These are phyloP conservation scores for Sandelia bainsii DNA, from an alignment of 2,797 vertebrate species.

Conservation along the genomic window DNA sequence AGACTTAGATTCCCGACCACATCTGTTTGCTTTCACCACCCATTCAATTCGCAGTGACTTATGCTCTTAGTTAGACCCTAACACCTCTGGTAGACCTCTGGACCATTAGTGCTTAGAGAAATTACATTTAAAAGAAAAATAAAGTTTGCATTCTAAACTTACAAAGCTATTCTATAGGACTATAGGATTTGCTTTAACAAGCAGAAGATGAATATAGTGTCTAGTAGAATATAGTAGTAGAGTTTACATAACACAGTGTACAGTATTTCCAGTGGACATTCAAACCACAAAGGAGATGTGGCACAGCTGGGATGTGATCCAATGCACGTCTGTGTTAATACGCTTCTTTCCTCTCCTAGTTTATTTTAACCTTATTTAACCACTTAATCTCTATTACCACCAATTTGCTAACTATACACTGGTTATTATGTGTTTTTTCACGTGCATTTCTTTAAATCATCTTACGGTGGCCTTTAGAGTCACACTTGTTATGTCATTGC, in stretches of 20 bases:
- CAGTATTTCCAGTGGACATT: background rate
- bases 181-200: background rate
- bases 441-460: background rate
- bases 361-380: slow-evolving; percentile 3
- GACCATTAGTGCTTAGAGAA: slow-evolving; percentile 10
- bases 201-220: background rate
- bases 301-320: background rate
- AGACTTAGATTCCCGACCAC: slow-evolving; percentile 20
- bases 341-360: background rate
- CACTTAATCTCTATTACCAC: background rate
- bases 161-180: no score
- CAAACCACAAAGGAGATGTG: background rate
- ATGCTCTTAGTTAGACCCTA: slow-evolving; percentile 38
- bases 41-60: slow-evolving; percentile 10
- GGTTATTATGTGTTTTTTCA: background rate
- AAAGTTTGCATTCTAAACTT: background rate
- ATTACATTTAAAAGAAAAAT: background rate
- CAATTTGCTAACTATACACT: background rate
- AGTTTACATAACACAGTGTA: background rate
- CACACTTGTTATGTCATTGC: background rate
- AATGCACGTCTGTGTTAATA: slow-evolving; percentile 3
- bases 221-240: no score
- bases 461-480: background rate
- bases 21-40: slow-evolving; percentile 39
- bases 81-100: slow-evolving; percentile 27